Evolutionary conservation across 2,888 invertebrate species (phyloP).

Genomic region (Andrena trimmerana): DNA sequence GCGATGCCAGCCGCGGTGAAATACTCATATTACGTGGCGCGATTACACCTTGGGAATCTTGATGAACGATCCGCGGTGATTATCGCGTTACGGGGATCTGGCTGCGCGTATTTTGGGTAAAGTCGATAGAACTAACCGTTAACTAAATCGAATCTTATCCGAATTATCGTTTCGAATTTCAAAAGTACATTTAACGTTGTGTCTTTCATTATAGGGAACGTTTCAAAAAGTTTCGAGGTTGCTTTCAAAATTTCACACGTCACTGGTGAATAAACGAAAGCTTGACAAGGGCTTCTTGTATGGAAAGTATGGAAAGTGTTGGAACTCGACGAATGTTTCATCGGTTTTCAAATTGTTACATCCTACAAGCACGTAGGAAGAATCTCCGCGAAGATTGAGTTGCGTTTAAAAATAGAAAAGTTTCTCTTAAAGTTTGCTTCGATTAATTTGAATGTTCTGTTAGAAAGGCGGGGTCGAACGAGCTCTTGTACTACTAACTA

Average conservation of each 20-base stretch:
- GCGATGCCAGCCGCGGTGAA: slow-evolving; percentile 26
- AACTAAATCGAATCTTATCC: neutral
- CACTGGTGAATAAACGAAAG: neutral
- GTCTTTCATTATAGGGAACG: neutral
- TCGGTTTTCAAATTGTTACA: neutral
- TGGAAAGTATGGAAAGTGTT: neutral
- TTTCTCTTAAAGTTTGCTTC: no score
- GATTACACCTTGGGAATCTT: slow-evolving; percentile 35
- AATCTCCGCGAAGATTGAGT: neutral
- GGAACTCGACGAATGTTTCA: neutral
- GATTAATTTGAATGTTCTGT: no score
- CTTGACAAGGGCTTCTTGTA: neutral
- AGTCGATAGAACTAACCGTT: neutral
- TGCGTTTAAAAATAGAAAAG: neutral
- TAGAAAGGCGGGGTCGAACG: no score
- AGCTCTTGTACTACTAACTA: no score
- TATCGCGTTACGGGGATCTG: slow-evolving; percentile 30
- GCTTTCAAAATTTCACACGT: neutral
- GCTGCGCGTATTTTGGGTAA: slow-evolving; percentile 15
- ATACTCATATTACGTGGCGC: slow-evolving; percentile 47
- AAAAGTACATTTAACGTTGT: neutral
- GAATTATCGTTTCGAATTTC: neutral
- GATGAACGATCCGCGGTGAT: slow-evolving; percentile 48
- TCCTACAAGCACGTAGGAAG: neutral
- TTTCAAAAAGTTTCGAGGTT: neutral